phyloP scores from a whole-genome alignment of 2,113 vertebrate species.

The Semicossyphus pulcher region DNA sequence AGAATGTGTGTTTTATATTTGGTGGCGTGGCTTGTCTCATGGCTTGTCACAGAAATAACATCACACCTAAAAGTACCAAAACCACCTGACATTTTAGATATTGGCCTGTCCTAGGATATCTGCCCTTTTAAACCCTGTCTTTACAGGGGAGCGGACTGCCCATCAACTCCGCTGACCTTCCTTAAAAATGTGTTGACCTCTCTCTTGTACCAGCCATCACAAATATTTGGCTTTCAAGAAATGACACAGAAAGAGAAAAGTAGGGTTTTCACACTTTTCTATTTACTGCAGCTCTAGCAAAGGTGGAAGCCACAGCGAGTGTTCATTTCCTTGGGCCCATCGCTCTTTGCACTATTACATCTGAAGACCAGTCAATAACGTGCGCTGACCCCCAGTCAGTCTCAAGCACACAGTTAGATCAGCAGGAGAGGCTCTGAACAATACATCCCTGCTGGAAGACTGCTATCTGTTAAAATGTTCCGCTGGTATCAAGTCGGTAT shows the following conservation, averaged over 20 bases:
- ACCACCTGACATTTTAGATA: conserved; percentile 16
- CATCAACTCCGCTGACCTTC: conserved; percentile 39
- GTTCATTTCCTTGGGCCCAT: conserved; percentile 34
- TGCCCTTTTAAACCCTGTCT: conserved; percentile 17
- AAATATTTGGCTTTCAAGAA: conserved; percentile 56
- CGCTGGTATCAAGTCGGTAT: not conserved
- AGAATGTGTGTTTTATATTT: conserved; percentile 3
- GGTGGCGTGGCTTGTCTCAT: conserved; percentile 5
- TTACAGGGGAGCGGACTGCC: conserved; percentile 19
- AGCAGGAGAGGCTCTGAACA: not conserved
- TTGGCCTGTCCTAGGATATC: conserved; percentile 18
- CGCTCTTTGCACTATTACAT: conserved; percentile 22
- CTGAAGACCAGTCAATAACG: conserved; percentile 14
- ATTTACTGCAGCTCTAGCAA: conserved; percentile 19
- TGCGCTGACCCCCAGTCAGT: conserved; percentile 30
- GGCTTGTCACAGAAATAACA: conserved; percentile 22
- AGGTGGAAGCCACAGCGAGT: not conserved
- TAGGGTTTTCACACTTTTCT: conserved; percentile 28
- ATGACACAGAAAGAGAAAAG: conserved; percentile 35
- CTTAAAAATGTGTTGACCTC: conserved; percentile 46
- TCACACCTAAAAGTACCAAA: conserved; percentile 32
- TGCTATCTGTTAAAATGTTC: not conserved
- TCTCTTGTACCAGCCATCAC: conserved; percentile 20
- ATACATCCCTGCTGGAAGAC: not conserved
- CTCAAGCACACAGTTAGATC: conserved; percentile 22